phyloP scores from a whole-genome alignment of 2,113 vertebrate species.

The Centropus unirufus region DNA sequence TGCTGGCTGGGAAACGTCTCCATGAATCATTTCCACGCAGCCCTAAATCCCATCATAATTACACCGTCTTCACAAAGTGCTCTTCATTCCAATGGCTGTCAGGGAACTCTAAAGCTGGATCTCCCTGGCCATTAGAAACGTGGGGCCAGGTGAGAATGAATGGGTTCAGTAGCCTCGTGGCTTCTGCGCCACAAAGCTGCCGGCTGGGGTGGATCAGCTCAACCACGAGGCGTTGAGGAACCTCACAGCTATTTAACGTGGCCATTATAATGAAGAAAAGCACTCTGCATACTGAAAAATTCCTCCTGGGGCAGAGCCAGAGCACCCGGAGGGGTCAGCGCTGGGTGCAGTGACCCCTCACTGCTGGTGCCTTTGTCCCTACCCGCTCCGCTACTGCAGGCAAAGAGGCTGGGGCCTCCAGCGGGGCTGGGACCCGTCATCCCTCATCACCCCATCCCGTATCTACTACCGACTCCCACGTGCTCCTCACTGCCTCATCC shows the following conservation, averaged over 20 bases:
- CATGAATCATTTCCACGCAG: constrained; percentile 15
- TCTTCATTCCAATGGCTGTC: background rate
- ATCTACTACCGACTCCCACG: background rate
- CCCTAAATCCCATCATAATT: constrained; percentile 25
- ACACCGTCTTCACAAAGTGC: background rate
- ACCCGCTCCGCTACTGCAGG: too few relatives aligned
- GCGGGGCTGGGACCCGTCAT: background rate
- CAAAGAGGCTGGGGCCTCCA: too few relatives aligned
- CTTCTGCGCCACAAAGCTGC: background rate
- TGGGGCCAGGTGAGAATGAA: constrained; percentile 24
- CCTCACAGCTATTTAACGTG: background rate
- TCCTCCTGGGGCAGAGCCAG: background rate
- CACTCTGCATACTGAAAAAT: background rate
- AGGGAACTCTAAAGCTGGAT: background rate
- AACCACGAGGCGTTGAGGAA: background rate
- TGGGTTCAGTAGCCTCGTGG: background rate
- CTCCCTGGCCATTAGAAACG: background rate
- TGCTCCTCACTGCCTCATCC: background rate
- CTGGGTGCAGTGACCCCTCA: background rate
- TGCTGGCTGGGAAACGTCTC: constrained; percentile 52
- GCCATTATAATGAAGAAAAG: background rate
- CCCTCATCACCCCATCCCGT: background rate
- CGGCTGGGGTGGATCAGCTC: background rate
- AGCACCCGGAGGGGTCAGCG: background rate
- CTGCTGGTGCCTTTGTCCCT: too few relatives aligned